Conservation (phyloP, 2,113 vertebrate species). For the Nibea albiflora region DNA sequence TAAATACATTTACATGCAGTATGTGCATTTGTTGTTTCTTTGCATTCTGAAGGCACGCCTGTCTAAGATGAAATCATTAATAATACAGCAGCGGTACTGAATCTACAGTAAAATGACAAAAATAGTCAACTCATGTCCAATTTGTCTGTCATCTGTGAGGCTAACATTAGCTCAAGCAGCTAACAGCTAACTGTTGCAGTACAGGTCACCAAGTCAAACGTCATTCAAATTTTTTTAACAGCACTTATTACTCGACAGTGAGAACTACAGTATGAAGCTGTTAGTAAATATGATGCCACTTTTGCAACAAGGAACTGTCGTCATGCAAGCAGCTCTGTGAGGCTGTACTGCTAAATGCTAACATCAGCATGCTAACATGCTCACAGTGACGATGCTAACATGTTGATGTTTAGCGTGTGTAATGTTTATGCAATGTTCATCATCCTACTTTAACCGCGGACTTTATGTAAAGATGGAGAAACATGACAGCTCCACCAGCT, state of each 20-base stretch:
- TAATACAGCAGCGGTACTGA: not conserved
- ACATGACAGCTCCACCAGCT: no score
- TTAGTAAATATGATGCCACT: not conserved
- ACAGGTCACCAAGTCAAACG: not conserved
- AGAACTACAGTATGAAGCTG: no score
- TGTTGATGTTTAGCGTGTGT: no score
- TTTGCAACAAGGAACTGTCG: no score
- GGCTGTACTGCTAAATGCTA: no score
- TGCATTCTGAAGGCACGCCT: not conserved
- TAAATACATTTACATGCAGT: not conserved
- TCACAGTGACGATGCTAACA: no score
- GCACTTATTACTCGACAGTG: no score
- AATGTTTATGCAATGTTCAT: no score
- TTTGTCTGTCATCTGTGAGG: not conserved
- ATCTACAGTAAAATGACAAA: not conserved
- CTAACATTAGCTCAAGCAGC: not conserved
- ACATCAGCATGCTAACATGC: no score
- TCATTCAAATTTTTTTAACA: not conserved
- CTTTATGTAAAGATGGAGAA: no score
- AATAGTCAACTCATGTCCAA: not conserved
- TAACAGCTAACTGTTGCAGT: not conserved
- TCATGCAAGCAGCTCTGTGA: no score
- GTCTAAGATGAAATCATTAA: not conserved
- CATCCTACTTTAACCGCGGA: no score
- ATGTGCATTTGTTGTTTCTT: not conserved